Conservation (phyloP, 2,113 vertebrate genomes). For the Notothenia coriiceps region DNA sequence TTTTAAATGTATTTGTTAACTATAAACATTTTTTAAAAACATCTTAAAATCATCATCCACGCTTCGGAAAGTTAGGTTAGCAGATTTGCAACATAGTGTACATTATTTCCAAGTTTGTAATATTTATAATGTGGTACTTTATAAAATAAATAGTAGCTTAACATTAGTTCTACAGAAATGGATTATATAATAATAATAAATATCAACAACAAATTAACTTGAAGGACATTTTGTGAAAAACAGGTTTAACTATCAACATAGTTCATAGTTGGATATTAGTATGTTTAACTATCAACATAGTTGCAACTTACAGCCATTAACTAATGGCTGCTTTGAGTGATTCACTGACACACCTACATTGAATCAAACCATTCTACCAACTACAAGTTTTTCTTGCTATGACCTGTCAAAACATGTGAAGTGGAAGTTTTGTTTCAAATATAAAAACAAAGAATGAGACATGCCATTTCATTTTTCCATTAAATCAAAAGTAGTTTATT, state of each 20-base stretch:
- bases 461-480: slow-evolving; percentile 72
- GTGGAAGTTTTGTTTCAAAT: background rate
- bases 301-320: background rate
- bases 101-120: background rate
- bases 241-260: background rate
- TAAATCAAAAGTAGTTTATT: slow-evolving; percentile 91
- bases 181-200: background rate
- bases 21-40: too few relatives aligned
- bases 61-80: background rate
- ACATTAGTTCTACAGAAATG: background rate
- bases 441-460: slow-evolving; percentile 43
- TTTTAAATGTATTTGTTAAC: too few relatives aligned
- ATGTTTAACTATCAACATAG: background rate
- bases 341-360: background rate
- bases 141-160: background rate
- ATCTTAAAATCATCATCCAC: too few relatives aligned
- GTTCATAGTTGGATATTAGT: too few relatives aligned
- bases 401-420: background rate
- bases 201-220: background rate
- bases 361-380: background rate
- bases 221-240: background rate
- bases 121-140: background rate
- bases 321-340: background rate
- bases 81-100: background rate
- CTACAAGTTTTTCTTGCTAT: too few relatives aligned